Evolutionary conservation across 2,797 vertebrate genomes (phyloP).

Genomic region (Rhyacichthys aspro): DNA sequence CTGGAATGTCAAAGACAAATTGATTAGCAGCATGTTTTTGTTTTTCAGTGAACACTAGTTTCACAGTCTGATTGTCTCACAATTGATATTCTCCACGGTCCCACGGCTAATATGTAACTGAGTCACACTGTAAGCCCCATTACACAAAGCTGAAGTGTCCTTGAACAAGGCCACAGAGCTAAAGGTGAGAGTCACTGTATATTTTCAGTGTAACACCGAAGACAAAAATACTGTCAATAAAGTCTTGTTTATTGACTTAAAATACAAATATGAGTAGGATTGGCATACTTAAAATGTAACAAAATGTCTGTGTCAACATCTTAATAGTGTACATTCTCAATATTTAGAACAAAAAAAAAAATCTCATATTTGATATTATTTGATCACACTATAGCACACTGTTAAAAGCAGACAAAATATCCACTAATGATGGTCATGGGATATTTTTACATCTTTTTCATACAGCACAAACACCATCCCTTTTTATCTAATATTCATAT

Average conservation of each 20-base stretch:
- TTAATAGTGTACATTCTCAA: slow-evolving; percentile 67
- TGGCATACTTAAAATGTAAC: slow-evolving; percentile 71
- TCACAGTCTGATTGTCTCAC: background rate
- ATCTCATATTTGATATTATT: slow-evolving; percentile 39
- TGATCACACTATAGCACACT: slow-evolving; percentile 48
- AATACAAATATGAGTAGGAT: slow-evolving; percentile 73
- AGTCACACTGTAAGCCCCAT: background rate
- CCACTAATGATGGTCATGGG: slow-evolving; percentile 28
- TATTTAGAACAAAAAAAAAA: slow-evolving; percentile 60
- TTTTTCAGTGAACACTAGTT: background rate
- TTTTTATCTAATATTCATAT: slow-evolving; percentile 10
- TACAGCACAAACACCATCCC: slow-evolving; percentile 32
- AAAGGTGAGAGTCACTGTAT: background rate
- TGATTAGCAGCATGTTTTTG: background rate
- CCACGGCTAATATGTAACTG: background rate
- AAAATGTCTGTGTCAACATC: slow-evolving; percentile 60
- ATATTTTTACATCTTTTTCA: slow-evolving; percentile 35
- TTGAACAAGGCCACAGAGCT: background rate
- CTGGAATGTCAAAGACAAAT: background rate
- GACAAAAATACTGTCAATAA: slow-evolving; percentile 42
- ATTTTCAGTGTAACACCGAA: background rate
- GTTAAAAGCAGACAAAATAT: slow-evolving; percentile 52
- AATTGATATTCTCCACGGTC: background rate
- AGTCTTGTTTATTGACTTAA: slow-evolving; percentile 73
- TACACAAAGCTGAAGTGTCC: background rate